phyloP scores from a whole-genome alignment of 2,113 vertebrate species.

The Nymphicus hollandicus region DNA sequence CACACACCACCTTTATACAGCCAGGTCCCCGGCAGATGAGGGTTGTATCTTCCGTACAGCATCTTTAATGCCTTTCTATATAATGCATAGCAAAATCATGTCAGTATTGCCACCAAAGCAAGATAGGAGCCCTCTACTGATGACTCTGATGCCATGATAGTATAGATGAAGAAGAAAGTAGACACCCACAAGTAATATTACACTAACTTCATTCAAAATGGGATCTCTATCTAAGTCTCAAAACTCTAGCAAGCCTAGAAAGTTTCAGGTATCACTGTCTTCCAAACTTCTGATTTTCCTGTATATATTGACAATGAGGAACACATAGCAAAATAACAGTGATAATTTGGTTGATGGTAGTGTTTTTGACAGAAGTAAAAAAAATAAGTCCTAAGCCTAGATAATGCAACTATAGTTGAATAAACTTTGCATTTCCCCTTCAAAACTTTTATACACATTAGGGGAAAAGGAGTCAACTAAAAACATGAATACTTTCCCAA shows the following conservation, averaged over 20 bases:
- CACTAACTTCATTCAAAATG: background rate
- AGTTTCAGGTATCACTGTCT: background rate
- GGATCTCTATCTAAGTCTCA: background rate
- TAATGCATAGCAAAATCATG: rapidly evolving
- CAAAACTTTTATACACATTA: background rate
- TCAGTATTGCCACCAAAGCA: background rate
- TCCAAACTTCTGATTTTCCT: background rate
- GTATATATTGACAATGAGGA: background rate
- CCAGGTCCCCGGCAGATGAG: background rate
- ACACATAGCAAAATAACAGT: background rate
- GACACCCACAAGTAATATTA: background rate
- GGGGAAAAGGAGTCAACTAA: background rate
- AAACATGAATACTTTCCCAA: background rate
- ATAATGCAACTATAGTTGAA: background rate
- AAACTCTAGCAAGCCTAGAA: background rate
- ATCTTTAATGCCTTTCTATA: background rate
- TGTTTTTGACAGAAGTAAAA: background rate
- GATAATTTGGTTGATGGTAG: background rate
- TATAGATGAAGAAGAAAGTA: background rate
- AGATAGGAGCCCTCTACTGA: background rate
- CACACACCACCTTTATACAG: background rate
- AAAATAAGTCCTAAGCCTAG: background rate
- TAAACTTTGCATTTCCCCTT: background rate
- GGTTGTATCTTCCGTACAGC: background rate
- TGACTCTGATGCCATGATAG: background rate